phyloP scores from a whole-genome alignment of 2,888 invertebrate species.

The Aphidius colemani region DNA sequence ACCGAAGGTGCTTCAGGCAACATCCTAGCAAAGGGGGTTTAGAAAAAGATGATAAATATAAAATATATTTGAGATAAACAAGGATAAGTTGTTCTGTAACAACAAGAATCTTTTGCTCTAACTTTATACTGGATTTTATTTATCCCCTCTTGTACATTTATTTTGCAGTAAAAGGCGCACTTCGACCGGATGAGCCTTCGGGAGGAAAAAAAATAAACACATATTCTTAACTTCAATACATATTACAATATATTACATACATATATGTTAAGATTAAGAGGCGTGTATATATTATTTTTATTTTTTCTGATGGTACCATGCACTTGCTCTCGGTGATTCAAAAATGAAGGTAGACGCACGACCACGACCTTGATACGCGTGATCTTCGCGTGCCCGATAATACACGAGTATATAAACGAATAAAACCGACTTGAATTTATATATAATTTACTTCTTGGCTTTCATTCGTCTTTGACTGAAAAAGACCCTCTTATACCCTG shows the following conservation, averaged over 20 bases:
- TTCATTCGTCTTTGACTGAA: conserved; percentile 16
- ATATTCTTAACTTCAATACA: conserved; percentile 30
- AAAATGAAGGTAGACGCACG: conserved; percentile 30
- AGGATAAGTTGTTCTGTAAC: background rate
- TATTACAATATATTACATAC: conserved; percentile 25
- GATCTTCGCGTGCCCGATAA: conserved; percentile 43
- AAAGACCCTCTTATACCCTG: conserved; percentile 31
- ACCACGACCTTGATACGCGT: conserved; percentile 43
- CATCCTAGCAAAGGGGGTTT: background rate
- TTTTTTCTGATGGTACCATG: conserved; percentile 13
- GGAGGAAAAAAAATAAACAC: conserved; percentile 20
- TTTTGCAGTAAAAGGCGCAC: background rate
- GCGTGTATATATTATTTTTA: background rate
- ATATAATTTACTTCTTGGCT: conserved; percentile 6
- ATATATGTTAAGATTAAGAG: conserved; percentile 1
- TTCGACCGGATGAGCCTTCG: background rate
- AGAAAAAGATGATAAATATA: conserved; percentile 1
- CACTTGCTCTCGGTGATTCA: conserved; percentile 33
- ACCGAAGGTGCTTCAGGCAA: conserved; percentile 23
- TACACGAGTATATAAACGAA: conserved; percentile 31
- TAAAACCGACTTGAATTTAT: conserved; percentile 27
- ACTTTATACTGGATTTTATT: too few relatives aligned
- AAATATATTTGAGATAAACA: conserved; percentile 16
- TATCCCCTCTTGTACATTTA: too few relatives aligned
- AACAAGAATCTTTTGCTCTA: too few relatives aligned